Evolutionary conservation across 2,797 vertebrate species (phyloP).

Genomic region (Cygnus olor): DNA sequence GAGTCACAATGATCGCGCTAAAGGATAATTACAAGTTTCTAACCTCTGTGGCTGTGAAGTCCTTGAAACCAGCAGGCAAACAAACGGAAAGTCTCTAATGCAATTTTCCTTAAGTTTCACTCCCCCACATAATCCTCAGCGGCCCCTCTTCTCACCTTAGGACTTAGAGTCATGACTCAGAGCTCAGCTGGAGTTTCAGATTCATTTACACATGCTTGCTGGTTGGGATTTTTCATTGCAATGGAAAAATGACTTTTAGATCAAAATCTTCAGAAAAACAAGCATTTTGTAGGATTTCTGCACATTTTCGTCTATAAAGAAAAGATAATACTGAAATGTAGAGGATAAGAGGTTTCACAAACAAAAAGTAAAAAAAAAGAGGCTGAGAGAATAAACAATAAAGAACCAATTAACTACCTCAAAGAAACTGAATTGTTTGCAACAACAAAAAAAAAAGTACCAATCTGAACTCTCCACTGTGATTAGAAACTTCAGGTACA

Average conservation of each 20-base stretch:
- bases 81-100: not conserved
- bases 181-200: conserved; percentile 5
- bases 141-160: not conserved
- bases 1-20: not conserved
- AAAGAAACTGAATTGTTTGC: conserved; percentile 41
- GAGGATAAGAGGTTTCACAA: not conserved
- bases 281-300: not conserved
- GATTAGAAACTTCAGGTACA: conserved; percentile 32
- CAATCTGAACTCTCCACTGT: not conserved
- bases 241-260: not conserved
- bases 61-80: not conserved
- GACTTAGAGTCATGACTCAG: not conserved
- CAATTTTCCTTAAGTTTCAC: not conserved
- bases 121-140: not conserved
- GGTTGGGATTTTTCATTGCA: not conserved
- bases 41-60: not conserved
- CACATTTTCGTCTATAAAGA: not conserved
- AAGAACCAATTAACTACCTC: conserved; percentile 50
- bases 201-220: not conserved
- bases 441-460: not conserved
- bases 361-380: not conserved
- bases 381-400: not conserved
- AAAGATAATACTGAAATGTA: not conserved
- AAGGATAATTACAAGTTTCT: not conserved
- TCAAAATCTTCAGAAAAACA: not conserved